A percentile compares a stretch with the other conserved stretches of the same genome.
Evolutionary conservation across 2,113 vertebrate genomes (phyloP).

Genomic region (Triplophysa dalaica): DNA sequence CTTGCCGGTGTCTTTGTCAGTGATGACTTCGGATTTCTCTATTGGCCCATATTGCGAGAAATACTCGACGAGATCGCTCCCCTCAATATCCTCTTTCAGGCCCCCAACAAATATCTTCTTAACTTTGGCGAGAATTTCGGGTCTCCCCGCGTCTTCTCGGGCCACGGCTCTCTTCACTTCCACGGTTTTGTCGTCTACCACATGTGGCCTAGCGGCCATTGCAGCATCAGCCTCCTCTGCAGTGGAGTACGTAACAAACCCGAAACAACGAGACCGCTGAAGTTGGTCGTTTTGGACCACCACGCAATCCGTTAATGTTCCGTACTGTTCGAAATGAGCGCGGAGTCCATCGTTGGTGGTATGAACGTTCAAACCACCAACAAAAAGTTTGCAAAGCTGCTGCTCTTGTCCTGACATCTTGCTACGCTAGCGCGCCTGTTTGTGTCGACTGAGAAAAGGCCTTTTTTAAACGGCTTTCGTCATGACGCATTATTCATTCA

Average conservation of each 20-base stretch:
- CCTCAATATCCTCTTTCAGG: constrained; percentile 91
- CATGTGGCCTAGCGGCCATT: constrained; percentile 85
- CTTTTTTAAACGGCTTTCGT: constrained; percentile 21
- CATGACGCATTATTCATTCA: constrained; percentile 17
- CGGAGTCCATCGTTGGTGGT: constrained; percentile 92
- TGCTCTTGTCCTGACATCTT: constrained; percentile 60
- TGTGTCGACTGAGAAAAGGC: background rate
- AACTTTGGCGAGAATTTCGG: constrained; percentile 89
- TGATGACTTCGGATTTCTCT: constrained; percentile 94
- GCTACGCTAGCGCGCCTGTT: background rate
- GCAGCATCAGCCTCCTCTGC: constrained; percentile 86
- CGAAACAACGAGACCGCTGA: constrained; percentile 89
- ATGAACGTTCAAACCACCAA: constrained; percentile 94
- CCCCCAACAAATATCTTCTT: constrained; percentile 97
- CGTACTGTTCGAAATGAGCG: constrained; percentile 92
- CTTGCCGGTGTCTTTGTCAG: constrained; percentile 92
- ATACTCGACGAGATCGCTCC: constrained; percentile 84
- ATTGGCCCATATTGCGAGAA: constrained; percentile 91
- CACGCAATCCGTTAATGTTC: constrained; percentile 81
- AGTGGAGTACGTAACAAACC: constrained; percentile 75
- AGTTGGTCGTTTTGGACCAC: constrained; percentile 85
- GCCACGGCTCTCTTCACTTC: constrained; percentile 89
- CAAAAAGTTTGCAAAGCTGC: constrained; percentile 95
- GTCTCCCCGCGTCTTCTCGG: constrained; percentile 83
- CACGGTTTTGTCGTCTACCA: constrained; percentile 84